phyloP scores from a whole-genome alignment of 1,140 invertebrate genomes.

The Spodoptera litura region DNA sequence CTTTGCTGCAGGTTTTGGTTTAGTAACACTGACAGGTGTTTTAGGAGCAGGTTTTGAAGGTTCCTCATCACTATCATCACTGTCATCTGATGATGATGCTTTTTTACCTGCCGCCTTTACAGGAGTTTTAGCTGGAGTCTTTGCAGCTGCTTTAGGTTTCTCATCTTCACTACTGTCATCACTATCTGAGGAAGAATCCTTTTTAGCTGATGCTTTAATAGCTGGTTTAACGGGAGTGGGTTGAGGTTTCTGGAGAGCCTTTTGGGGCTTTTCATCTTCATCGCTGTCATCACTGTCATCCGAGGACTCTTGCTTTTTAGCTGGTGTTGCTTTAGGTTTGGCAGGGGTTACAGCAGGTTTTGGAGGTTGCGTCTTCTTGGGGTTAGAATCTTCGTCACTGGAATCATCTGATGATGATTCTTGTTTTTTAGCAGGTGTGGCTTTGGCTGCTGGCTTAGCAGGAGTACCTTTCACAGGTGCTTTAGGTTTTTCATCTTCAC shows the following conservation, averaged over 20 bases:
- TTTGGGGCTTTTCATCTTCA: conserved; percentile 50
- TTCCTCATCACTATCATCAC: conserved; percentile 62
- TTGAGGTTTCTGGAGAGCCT: conserved; percentile 52
- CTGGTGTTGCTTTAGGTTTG: conserved; percentile 51
- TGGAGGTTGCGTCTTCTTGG: conserved; percentile 36
- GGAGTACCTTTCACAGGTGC: conserved; percentile 39
- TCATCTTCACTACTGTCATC: conserved; percentile 62
- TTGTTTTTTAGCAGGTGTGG: conserved; percentile 48
- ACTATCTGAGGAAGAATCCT: conserved; percentile 67
- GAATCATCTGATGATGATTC: conserved; percentile 45
- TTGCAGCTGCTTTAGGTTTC: conserved; percentile 50
- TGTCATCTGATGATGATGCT: conserved; percentile 66
- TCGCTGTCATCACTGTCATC: conserved; percentile 58
- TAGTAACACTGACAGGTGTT: conserved; percentile 33
- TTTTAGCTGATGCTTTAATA: conserved; percentile 50
- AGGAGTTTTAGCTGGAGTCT: conserved; percentile 39
- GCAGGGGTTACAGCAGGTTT: conserved; percentile 54
- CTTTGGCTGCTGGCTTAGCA: conserved; percentile 33
- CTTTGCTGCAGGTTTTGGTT: conserved; percentile 46
- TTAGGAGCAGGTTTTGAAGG: conserved; percentile 47
- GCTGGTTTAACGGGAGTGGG: conserved; percentile 53
- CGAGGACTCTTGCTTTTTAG: conserved; percentile 59
- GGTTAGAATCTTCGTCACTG: conserved; percentile 59
- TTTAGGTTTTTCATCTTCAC: conserved; percentile 56
- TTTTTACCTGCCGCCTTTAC: conserved; percentile 40